Evolutionary conservation across 2,888 invertebrate species (phyloP).

Genomic region (Cataglyphis rosenhaueri): DNA sequence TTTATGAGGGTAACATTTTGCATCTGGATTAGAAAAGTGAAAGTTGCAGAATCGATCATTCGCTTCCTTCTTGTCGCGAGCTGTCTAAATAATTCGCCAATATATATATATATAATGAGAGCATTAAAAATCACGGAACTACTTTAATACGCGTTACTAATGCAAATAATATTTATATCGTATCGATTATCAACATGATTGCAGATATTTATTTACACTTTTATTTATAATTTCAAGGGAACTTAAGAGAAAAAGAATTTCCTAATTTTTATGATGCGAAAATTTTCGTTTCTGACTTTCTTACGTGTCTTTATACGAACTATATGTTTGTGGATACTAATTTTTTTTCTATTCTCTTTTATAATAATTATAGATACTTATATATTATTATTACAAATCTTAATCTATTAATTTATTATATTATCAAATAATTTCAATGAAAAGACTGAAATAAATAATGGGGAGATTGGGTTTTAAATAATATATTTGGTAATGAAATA

Average conservation of each 20-base stretch:
- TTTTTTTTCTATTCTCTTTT: background rate
- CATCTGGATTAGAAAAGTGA: slow-evolving; percentile 40
- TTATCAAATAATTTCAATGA: background rate
- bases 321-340: background rate
- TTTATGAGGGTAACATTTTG: slow-evolving; percentile 24
- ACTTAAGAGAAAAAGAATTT: no score
- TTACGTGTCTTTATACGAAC: background rate
- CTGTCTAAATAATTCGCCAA: slow-evolving; percentile 21
- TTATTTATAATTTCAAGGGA: background rate
- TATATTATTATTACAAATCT: background rate
- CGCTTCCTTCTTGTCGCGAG: slow-evolving; percentile 28
- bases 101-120: background rate
- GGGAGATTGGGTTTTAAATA: background rate
- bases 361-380: background rate
- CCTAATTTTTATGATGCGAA: background rate
- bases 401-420: background rate
- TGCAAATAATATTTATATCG: background rate
- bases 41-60: slow-evolving; percentile 28
- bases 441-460: background rate
- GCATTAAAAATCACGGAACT: slow-evolving; percentile 14
- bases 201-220: background rate
- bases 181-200: background rate
- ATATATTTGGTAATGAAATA: background rate
- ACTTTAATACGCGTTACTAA: slow-evolving; percentile 24
- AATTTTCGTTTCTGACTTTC: background rate